A percentile compares a stretch with the other conserved stretches of the same genome.
Evolutionary conservation across 1,140 invertebrate species (phyloP).

Genomic region (Camponotus floridanus): DNA sequence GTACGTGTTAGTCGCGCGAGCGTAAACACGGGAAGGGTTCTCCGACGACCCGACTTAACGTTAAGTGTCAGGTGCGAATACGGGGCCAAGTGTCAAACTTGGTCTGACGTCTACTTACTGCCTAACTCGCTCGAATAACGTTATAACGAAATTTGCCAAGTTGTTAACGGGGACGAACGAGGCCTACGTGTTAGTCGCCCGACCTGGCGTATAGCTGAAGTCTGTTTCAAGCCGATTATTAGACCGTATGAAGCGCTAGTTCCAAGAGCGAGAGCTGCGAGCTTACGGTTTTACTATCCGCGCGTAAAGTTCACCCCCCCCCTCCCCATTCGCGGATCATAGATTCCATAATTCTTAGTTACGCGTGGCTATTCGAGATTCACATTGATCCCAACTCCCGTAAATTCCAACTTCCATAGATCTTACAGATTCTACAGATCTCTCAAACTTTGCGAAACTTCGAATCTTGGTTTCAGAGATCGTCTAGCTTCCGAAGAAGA

Average conservation of each 20-base stretch:
- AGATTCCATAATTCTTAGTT: slow-evolving; percentile 38
- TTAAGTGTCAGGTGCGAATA: slow-evolving; percentile 60
- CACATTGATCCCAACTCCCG: slow-evolving; percentile 31
- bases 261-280: too few relatives aligned
- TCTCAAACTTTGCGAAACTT: slow-evolving; percentile 18
- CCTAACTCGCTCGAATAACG: slow-evolving; percentile 58
- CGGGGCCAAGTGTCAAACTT: slow-evolving; percentile 54
- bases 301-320: background rate
- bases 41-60: slow-evolving; percentile 60
- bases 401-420: slow-evolving; percentile 47
- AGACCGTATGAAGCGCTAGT: too few relatives aligned
- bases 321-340: slow-evolving; percentile 5
- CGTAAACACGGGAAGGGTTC: slow-evolving; percentile 48
- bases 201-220: background rate
- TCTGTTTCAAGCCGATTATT: slow-evolving; percentile 23
- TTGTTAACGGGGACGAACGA: slow-evolving; percentile 18
- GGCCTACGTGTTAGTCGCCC: slow-evolving; percentile 22
- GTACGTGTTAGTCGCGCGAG: slow-evolving; percentile 32
- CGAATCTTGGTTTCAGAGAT: background rate
- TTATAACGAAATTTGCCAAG: slow-evolving; percentile 58
- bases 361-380: slow-evolving; percentile 10
- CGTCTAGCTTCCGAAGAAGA: background rate
- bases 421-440: background rate
- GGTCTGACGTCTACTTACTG: slow-evolving; percentile 17
- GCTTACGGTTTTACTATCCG: background rate